Conservation (phyloP, 1,140 invertebrate species). For the Panagrolaimus sp. region DNA sequence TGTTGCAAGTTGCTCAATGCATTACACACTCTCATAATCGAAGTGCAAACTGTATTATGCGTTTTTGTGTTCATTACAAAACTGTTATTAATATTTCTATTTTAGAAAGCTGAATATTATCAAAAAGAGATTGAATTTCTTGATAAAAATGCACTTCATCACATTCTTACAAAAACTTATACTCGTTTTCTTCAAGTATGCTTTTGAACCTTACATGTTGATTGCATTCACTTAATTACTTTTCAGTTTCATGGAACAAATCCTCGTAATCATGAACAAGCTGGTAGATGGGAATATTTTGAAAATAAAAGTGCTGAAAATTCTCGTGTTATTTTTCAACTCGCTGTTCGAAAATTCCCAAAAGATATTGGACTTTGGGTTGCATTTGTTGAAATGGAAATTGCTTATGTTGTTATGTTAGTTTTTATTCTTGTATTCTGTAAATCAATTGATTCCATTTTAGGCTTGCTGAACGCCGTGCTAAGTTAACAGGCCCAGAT, state of each 20-base stretch:
- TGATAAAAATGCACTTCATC: conserved; percentile 1
- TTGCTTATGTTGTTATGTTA: conserved; percentile 18
- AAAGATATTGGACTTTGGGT: conserved; percentile 31
- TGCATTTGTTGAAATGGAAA: conserved; percentile 39
- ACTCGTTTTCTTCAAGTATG: conserved; percentile 40
- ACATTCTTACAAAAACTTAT: conserved; percentile 30
- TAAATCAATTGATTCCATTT: not conserved
- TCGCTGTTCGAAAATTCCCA: conserved; percentile 35
- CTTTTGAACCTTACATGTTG: conserved; percentile 17
- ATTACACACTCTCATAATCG: too few relatives aligned
- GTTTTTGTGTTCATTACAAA: too few relatives aligned
- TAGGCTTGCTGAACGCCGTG: conserved; percentile 17
- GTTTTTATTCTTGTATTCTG: conserved; percentile 15
- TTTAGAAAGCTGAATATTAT: conserved; percentile 34
- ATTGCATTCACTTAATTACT: not conserved
- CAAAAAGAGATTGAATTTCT: conserved; percentile 32
- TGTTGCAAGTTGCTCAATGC: too few relatives aligned
- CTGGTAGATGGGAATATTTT: conserved; percentile 37
- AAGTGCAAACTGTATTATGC: too few relatives aligned
- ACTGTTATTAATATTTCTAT: too few relatives aligned
- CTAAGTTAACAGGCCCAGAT: conserved; percentile 3
- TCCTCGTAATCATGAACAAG: conserved; percentile 28
- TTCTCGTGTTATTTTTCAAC: conserved; percentile 36
- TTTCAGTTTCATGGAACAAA: conserved; percentile 41
- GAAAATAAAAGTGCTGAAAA: conserved; percentile 40